These are phyloP conservation scores for Wiebesia pumilae DNA, from an alignment of 1,140 invertebrate genomes.

Conservation along the genomic window DNA sequence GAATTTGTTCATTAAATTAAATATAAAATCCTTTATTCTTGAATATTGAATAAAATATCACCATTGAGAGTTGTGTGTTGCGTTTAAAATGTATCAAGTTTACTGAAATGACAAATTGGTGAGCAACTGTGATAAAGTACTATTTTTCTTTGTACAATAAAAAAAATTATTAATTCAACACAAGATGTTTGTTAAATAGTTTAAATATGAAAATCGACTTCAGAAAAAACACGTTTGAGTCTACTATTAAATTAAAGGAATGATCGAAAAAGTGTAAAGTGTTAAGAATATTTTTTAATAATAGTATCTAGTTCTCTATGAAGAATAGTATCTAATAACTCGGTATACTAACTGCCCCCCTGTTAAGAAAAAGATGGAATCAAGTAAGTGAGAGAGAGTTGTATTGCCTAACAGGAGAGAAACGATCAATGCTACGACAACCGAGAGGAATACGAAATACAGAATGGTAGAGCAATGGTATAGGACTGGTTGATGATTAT, in stretches of 20 bases:
- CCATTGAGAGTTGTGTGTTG: too few relatives aligned
- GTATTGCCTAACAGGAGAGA: not conserved
- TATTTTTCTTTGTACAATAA: not conserved
- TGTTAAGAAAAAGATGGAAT: not conserved
- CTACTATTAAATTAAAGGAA: not conserved
- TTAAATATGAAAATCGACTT: not conserved
- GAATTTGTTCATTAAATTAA: too few relatives aligned
- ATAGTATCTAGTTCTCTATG: too few relatives aligned
- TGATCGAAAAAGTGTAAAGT: not conserved
- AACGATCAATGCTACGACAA: slow-evolving; percentile 36
- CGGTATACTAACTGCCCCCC: not conserved
- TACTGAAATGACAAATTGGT: too few relatives aligned
- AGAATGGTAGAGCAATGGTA: not conserved
- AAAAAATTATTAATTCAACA: not conserved
- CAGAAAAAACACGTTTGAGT: not conserved
- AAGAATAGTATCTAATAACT: not conserved
- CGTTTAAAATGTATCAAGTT: too few relatives aligned
- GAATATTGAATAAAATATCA: too few relatives aligned
- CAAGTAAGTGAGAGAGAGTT: too few relatives aligned
- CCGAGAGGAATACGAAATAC: slow-evolving; percentile 38
- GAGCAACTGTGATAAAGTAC: not conserved
- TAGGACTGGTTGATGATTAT: slow-evolving; percentile 17
- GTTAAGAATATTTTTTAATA: not conserved
- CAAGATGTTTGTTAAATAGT: not conserved
- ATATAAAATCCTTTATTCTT: too few relatives aligned